Percentiles rank a stretch among this genome's conserved stretches.
phyloP scores from a whole-genome alignment of 2,888 invertebrate species.

The Pocota personata region DNA sequence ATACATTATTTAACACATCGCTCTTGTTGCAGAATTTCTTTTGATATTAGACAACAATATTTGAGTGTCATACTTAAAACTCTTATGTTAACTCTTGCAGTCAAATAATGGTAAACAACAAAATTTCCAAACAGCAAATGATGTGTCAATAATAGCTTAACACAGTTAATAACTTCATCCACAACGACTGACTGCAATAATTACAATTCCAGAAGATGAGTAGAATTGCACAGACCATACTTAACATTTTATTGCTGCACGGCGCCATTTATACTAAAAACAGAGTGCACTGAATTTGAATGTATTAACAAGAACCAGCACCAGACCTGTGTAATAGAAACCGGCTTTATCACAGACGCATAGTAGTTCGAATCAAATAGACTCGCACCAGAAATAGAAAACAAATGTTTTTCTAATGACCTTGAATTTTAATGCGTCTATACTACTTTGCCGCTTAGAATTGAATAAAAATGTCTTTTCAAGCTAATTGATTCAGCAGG shows the following conservation, averaged over 20 bases:
- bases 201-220: not conserved
- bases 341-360: not conserved
- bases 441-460: not conserved
- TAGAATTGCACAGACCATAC: not conserved
- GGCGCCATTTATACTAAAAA: conserved; percentile 2
- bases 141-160: too few relatives aligned
- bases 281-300: not conserved
- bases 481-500: not conserved
- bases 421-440: not conserved
- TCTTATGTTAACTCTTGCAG: too few relatives aligned
- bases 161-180: not conserved
- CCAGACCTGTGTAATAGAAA: not conserved
- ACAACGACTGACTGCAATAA: too few relatives aligned
- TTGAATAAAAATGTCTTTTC: not conserved
- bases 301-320: too few relatives aligned
- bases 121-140: too few relatives aligned
- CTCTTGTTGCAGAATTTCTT: too few relatives aligned
- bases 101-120: too few relatives aligned
- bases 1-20: too few relatives aligned
- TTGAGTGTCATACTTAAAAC: too few relatives aligned
- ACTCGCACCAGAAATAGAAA: not conserved
- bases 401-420: not conserved
- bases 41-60: too few relatives aligned
- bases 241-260: not conserved
- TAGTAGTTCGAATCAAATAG: not conserved